A percentile compares a stretch with the other conserved stretches of the same genome.
phyloP scores from a whole-genome alignment of 2,888 invertebrate species.

The Melanotus villosus region DNA sequence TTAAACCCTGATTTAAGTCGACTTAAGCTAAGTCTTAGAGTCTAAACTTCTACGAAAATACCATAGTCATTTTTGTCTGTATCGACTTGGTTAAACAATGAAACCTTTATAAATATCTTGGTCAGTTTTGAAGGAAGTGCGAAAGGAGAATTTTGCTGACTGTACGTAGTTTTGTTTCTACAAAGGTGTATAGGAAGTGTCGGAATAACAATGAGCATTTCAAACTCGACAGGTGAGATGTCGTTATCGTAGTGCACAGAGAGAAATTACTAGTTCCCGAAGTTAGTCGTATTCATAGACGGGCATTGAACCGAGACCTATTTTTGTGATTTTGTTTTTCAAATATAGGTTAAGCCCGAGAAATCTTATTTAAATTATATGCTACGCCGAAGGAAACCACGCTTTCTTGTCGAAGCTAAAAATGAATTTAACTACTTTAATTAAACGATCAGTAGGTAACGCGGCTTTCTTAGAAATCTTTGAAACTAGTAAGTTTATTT shows the following conservation, averaged over 20 bases:
- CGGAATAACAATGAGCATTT: constrained; percentile 16
- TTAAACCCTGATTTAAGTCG: too few species aligned
- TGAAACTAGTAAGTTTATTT: neutral
- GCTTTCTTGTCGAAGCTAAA: neutral
- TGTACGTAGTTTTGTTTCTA: neutral
- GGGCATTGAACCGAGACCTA: constrained; percentile 32
- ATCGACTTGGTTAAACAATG: constrained; percentile 2
- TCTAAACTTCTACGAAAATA: too few species aligned
- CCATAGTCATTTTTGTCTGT: too few species aligned
- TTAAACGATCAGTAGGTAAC: neutral
- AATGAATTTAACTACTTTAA: neutral
- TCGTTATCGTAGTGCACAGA: constrained; percentile 25
- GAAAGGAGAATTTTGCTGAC: neutral
- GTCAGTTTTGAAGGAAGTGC: neutral
- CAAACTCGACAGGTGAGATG: constrained; percentile 31
- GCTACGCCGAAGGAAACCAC: too few species aligned
- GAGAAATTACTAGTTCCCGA: constrained; percentile 3
- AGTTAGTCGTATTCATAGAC: constrained; percentile 5
- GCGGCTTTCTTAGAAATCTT: neutral
- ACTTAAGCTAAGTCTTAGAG: too few species aligned
- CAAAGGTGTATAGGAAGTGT: constrained; percentile 12
- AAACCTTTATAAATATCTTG: neutral
- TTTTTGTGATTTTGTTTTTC: constrained; percentile 4
- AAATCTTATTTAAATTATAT: too few species aligned
- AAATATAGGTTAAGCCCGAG: neutral